phyloP scores from a whole-genome alignment of 1,140 invertebrate genomes.

The Hylaeus anthracinus region DNA sequence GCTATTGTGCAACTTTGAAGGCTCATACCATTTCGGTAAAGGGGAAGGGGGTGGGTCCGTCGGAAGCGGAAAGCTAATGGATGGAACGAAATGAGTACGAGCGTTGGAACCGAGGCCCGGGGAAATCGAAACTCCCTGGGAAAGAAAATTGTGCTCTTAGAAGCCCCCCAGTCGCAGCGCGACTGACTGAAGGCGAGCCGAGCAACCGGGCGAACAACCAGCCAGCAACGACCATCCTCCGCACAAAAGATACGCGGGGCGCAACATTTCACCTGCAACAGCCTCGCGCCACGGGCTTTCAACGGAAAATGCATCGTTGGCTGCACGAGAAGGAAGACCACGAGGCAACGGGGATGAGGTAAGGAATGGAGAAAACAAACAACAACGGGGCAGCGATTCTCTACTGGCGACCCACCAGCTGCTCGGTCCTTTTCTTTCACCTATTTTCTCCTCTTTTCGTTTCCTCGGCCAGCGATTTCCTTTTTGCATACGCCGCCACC shows the following conservation, averaged over 20 bases:
- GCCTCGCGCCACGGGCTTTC: constrained; percentile 31
- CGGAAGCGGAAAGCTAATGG: constrained; percentile 28
- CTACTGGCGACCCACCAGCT: constrained; percentile 1
- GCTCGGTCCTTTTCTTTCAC: neutral
- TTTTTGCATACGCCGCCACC: neutral
- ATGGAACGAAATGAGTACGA: constrained; percentile 41
- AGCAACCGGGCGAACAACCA: constrained; percentile 32
- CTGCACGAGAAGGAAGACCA: neutral
- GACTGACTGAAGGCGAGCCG: neutral
- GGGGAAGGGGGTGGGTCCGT: neutral
- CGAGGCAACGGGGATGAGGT: neutral
- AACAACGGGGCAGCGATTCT: constrained; percentile 8
- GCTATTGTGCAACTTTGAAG: constrained; percentile 32
- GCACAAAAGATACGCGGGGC: constrained; percentile 30
- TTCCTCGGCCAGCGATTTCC: neutral
- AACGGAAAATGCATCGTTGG: constrained; percentile 43
- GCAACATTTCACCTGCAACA: constrained; percentile 37
- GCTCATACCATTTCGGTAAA: neutral
- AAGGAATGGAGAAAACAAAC: constrained; percentile 25
- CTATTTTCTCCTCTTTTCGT: neutral
- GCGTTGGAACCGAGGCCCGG: neutral
- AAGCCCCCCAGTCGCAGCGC: constrained; percentile 26
- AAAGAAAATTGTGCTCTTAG: constrained; percentile 26
- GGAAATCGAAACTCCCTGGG: constrained; percentile 35
- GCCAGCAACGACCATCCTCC: neutral